A percentile compares a stretch with the other conserved stretches of the same genome.
Conservation (phyloP, 2,113 vertebrate genomes). For the Tor tambroides region DNA sequence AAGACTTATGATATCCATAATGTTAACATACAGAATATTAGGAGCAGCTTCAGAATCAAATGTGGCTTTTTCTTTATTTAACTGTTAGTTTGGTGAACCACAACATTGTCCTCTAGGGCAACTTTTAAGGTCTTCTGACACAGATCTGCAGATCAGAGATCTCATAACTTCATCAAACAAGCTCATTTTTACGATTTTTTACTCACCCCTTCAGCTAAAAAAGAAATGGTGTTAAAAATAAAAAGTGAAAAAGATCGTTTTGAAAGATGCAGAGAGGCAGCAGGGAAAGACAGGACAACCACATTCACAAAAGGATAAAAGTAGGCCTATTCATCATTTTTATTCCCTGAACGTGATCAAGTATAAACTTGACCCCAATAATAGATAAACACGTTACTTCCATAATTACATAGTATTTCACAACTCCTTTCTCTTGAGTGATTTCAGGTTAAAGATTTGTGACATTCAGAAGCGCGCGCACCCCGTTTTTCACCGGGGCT, state of each 20-base stretch:
- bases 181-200: too few species aligned
- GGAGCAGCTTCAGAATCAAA: not conserved
- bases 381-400: not conserved
- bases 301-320: not conserved
- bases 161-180: too few species aligned
- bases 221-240: not conserved
- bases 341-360: not conserved
- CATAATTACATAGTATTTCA: not conserved
- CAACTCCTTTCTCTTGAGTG: not conserved
- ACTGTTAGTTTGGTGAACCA: not conserved
- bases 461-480: not conserved
- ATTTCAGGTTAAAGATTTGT: constrained; percentile 2
- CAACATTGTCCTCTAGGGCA: not conserved
- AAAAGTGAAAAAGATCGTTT: not conserved
- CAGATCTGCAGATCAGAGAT: too few species aligned
- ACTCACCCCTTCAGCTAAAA: not conserved
- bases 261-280: not conserved
- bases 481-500: not conserved
- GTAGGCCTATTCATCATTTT: not conserved
- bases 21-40: not conserved
- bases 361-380: not conserved
- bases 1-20: not conserved
- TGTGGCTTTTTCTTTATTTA: not conserved
- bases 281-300: not conserved
- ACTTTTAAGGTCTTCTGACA: not conserved